Evolutionary conservation across 2,888 invertebrate genomes (phyloP).

Genomic region (Hofmannophila pseudospretella): DNA sequence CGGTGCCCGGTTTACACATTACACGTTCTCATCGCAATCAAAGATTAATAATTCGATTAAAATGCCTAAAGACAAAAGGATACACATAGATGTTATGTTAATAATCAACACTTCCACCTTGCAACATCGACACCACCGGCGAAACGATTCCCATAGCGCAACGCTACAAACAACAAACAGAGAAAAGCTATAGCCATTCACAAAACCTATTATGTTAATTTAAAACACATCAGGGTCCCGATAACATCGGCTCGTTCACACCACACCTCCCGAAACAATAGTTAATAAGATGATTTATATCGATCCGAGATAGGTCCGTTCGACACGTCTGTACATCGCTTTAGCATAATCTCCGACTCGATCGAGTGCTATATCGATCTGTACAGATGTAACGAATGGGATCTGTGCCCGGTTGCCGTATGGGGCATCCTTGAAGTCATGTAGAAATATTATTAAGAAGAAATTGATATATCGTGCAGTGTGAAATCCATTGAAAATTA

Average conservation of each 20-base stretch:
- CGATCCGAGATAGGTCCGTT: conserved; percentile 66
- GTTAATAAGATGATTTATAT: conserved; percentile 79
- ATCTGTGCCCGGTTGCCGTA: conserved; percentile 19
- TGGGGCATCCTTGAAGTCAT: conserved; percentile 1
- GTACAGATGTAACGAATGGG: conserved; percentile 58
- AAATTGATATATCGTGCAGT: too few relatives aligned
- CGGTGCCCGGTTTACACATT: too few relatives aligned
- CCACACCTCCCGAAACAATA: conserved; percentile 78
- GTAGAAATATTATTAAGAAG: too few relatives aligned
- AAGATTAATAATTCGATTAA: not conserved
- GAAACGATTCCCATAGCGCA: conserved; percentile 38
- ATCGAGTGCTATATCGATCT: conserved; percentile 67
- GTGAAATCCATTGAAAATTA: too few relatives aligned
- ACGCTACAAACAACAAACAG: conserved; percentile 59
- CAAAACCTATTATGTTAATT: conserved; percentile 78
- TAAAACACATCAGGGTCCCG: conserved; percentile 71
- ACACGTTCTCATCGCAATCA: not conserved
- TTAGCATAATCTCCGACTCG: conserved; percentile 72
- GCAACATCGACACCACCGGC: conserved; percentile 4
- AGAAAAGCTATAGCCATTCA: conserved; percentile 70
- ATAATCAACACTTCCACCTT: conserved; percentile 8
- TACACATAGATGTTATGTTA: not conserved
- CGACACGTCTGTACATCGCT: conserved; percentile 73
- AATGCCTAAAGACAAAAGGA: not conserved
- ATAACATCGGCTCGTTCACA: conserved; percentile 74